These are phyloP conservation scores for Lepidostoma basale DNA, from an alignment of 1,140 invertebrate species.

Conservation along the genomic window DNA sequence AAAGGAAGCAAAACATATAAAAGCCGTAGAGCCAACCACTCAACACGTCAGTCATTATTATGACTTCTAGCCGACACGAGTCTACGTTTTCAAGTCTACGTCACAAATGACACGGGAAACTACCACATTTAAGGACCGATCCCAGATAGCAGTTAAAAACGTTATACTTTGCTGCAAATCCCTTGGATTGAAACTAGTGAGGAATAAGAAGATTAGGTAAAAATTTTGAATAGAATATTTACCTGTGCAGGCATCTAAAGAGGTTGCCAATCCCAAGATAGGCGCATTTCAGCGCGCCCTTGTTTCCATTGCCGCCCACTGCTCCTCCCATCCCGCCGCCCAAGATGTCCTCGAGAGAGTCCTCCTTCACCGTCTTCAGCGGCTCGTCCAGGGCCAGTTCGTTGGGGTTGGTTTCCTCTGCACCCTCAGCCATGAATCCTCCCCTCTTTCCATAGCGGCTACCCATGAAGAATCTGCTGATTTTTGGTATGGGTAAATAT, in stretches of 20 bases:
- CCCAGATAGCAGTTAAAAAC: no score
- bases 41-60: no score
- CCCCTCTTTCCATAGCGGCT: constrained; percentile 39
- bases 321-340: background rate
- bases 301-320: background rate
- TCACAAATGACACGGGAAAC: no score
- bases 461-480: constrained; percentile 39
- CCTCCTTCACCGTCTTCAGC: background rate
- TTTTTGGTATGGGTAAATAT: no score
- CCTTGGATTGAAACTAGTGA: no score
- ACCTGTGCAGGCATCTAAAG: constrained; percentile 33
- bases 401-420: constrained; percentile 3
- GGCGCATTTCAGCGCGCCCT: constrained; percentile 11
- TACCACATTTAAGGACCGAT: background rate
- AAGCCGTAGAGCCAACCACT: no score
- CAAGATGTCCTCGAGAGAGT: background rate
- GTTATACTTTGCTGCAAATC: no score
- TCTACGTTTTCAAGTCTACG: no score
- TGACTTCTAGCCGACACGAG: no score
- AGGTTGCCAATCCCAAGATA: constrained; percentile 35
- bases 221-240: no score
- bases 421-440: background rate
- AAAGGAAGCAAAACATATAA: no score
- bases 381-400: background rate
- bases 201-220: no score